Conservation (phyloP, 2,113 vertebrate species). For the Aptenodytes patagonicus region DNA sequence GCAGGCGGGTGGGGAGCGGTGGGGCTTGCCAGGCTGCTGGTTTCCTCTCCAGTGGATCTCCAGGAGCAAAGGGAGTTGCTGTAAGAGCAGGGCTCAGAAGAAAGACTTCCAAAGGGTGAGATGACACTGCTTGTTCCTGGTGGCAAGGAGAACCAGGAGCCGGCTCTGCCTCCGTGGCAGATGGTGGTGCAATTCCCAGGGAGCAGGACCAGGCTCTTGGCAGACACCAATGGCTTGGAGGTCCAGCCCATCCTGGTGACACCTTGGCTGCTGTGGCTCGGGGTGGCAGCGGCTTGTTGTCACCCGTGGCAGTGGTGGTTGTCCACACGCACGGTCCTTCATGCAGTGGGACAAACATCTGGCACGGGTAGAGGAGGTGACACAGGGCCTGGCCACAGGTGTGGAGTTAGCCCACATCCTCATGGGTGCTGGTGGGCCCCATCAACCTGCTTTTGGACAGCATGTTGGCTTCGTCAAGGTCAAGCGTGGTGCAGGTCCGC, state of each 20-base stretch:
- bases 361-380: background rate
- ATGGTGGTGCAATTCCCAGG: background rate
- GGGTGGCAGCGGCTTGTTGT: background rate
- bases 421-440: rapidly evolving
- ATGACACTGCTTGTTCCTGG: background rate
- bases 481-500: background rate
- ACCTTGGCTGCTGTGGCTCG: background rate
- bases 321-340: background rate
- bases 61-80: background rate
- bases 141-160: background rate
- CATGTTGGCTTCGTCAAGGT: rapidly evolving
- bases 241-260: background rate
- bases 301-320: background rate
- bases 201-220: background rate
- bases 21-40: background rate
- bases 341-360: background rate
- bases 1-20: rapidly evolving
- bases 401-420: background rate
- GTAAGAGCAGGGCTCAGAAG: background rate
- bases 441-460: rapidly evolving
- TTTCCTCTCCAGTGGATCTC: background rate
- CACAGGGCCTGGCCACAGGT: background rate
- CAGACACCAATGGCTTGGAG: background rate
- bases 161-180: background rate
- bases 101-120: background rate